Conservation (phyloP, 2,113 vertebrate genomes). For the Odocoileus virginianus region DNA sequence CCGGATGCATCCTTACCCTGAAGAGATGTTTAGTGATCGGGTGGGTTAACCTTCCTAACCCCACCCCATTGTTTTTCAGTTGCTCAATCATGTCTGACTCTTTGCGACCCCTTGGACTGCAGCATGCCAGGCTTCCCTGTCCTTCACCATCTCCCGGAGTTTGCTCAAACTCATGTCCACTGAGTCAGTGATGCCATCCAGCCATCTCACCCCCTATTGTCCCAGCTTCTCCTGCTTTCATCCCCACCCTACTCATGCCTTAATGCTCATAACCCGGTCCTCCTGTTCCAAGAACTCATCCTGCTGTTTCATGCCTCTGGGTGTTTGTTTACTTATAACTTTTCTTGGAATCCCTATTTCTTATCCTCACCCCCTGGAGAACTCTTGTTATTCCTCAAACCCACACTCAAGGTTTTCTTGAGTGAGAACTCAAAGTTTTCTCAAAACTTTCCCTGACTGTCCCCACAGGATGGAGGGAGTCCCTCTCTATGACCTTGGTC, state of each 20-base stretch:
- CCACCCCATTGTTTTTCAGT: not conserved
- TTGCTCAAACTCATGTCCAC: not conserved
- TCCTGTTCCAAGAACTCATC: not conserved
- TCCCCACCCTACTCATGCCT: not conserved
- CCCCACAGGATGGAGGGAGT: not conserved
- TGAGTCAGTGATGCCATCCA: not conserved
- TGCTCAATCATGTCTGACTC: not conserved
- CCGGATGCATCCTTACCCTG: not conserved
- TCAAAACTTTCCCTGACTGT: not conserved
- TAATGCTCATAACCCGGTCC: accelerated
- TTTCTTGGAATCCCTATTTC: not conserved
- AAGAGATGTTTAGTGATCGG: not conserved
- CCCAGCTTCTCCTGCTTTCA: not conserved
- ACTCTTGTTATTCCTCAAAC: not conserved
- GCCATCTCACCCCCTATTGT: not conserved
- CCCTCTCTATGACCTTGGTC: too few relatives aligned
- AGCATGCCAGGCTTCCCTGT: not conserved
- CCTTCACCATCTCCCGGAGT: not conserved
- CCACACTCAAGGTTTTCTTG: not conserved
- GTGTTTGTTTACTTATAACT: not conserved
- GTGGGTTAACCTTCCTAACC: too few relatives aligned
- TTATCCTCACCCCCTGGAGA: not conserved
- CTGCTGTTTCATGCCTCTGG: not conserved
- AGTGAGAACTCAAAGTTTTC: too few relatives aligned
- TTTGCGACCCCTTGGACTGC: not conserved